A percentile compares a stretch with the other conserved stretches of the same genome.
phyloP scores from a whole-genome alignment of 2,888 invertebrate genomes.

The Julus scandinavius region DNA sequence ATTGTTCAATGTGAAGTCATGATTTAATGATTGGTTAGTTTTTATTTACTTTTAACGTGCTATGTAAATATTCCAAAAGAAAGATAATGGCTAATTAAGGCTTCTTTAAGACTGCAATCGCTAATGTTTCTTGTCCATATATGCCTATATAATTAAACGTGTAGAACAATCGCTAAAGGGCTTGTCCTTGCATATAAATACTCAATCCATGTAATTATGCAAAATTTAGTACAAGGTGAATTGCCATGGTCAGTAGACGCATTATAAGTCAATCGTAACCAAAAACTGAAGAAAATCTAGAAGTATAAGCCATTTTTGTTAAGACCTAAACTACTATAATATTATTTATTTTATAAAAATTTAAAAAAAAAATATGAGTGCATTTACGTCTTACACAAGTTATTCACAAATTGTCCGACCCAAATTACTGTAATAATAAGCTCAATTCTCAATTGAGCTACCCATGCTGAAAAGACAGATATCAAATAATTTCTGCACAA shows the following conservation, averaged over 20 bases:
- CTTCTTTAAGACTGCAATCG: neutral
- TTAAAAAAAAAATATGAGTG: too few species aligned
- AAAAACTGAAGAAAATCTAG: too few species aligned
- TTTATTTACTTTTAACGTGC: neutral
- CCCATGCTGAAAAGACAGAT: too few species aligned
- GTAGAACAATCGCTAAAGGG: neutral
- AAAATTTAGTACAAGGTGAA: neutral
- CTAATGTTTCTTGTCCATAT: neutral
- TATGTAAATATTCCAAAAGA: neutral
- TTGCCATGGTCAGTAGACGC: neutral
- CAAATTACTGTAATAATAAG: too few species aligned
- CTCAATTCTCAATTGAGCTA: too few species aligned
- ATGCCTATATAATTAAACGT: neutral
- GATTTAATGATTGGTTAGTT: neutral
- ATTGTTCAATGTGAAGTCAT: neutral
- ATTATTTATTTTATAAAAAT: too few species aligned
- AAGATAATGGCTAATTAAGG: neutral
- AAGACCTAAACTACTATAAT: too few species aligned
- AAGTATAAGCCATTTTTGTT: too few species aligned
- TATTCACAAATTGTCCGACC: too few species aligned
- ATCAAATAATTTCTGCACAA: too few species aligned
- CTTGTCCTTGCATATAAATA: neutral
- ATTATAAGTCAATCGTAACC: neutral
- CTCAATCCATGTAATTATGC: neutral
- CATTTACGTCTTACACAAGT: too few species aligned